Conservation (phyloP, 2,797 vertebrate genomes). For the Chrosomus eos region DNA sequence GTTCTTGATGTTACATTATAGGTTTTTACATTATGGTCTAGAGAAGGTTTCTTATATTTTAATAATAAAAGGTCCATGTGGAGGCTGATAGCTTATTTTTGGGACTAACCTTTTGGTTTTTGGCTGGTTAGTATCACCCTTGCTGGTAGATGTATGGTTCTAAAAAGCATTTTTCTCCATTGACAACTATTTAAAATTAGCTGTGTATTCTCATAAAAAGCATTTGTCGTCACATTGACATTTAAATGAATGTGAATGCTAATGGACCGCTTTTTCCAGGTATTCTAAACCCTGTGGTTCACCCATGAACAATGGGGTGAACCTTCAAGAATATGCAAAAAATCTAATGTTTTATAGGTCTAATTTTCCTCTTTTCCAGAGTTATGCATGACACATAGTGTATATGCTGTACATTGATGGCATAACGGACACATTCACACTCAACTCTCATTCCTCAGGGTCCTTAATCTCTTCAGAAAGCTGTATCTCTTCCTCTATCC, state of each 20-base stretch:
- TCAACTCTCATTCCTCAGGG: constrained; percentile 25
- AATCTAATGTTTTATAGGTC: not conserved
- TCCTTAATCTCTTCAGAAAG: constrained; percentile 23
- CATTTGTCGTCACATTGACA: not conserved
- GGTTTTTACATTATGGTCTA: not conserved
- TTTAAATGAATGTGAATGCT: not conserved
- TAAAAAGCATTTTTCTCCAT: not conserved
- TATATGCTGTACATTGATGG: constrained; percentile 1
- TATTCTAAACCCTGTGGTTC: not conserved
- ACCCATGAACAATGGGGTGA: no score
- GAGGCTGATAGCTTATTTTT: not conserved
- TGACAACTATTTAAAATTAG: not conserved
- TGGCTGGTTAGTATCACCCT: not conserved
- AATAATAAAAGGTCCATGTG: not conserved
- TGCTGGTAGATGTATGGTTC: not conserved
- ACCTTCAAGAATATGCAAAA: not conserved
- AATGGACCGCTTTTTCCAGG: not conserved
- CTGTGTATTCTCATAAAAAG: not conserved
- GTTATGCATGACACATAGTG: not conserved
- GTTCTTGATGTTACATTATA: not conserved
- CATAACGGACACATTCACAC: not conserved
- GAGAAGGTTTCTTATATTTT: not conserved
- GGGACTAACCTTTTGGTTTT: not conserved
- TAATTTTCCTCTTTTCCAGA: not conserved
- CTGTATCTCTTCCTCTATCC: constrained; percentile 38